Conservation (phyloP, 2,888 invertebrate genomes). For the Acanthosepion esculentum region DNA sequence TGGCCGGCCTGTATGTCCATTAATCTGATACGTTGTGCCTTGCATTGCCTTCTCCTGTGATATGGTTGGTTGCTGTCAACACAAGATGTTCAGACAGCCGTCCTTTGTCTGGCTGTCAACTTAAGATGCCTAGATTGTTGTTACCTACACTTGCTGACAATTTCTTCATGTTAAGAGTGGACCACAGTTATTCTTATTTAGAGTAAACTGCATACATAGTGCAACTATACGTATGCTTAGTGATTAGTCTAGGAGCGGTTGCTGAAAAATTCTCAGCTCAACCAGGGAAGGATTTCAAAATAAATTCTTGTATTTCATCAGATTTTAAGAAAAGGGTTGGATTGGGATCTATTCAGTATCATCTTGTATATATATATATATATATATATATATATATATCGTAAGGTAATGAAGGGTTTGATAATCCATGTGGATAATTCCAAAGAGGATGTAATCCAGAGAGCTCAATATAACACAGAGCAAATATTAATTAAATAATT, state of each 20-base stretch:
- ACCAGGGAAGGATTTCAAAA: too few species aligned
- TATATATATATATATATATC: too few species aligned
- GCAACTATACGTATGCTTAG: not conserved
- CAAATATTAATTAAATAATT: too few species aligned
- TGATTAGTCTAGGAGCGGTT: not conserved
- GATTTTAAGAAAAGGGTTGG: too few species aligned
- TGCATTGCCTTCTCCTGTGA: not conserved
- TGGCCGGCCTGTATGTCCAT: slow-evolving; percentile 9
- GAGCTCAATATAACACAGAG: too few species aligned
- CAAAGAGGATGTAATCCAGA: too few species aligned
- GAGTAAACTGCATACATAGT: not conserved
- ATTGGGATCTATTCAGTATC: too few species aligned
- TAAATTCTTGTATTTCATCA: too few species aligned
- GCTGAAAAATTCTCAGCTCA: too few species aligned
- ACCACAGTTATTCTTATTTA: not conserved
- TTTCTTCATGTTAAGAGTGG: not conserved
- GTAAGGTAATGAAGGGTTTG: too few species aligned
- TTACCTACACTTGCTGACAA: not conserved
- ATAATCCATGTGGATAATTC: too few species aligned
- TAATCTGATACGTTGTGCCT: not conserved
- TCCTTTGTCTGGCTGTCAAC: slow-evolving; percentile 21
- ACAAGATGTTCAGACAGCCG: not conserved
- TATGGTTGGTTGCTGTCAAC: slow-evolving; percentile 23
- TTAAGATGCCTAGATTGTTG: slow-evolving; percentile 8
- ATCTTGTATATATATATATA: too few species aligned